phyloP scores from a whole-genome alignment of 2,888 invertebrate genomes.

The Encarsia formosa region DNA sequence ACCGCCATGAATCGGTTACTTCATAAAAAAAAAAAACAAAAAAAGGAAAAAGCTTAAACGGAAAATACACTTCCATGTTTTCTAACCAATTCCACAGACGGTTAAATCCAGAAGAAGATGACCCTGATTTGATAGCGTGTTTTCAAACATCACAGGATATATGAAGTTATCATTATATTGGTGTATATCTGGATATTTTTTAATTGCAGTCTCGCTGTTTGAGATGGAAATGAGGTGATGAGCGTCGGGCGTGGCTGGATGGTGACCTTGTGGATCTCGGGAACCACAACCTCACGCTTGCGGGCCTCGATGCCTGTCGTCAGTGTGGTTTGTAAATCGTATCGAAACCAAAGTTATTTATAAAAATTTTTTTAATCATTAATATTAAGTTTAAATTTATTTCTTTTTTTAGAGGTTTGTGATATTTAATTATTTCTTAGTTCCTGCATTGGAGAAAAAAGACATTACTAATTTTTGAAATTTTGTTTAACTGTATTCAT shows the following conservation, averaged over 20 bases:
- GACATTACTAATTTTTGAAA: slow-evolving; percentile 7
- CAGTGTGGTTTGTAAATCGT: slow-evolving; percentile 48
- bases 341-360: slow-evolving; percentile 40
- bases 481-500: slow-evolving; percentile 4
- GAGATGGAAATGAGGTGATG: slow-evolving; percentile 43
- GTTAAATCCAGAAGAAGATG: too few relatives aligned
- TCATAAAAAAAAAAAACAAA: background rate
- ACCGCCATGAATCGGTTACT: slow-evolving; percentile 23
- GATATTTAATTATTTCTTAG: slow-evolving; percentile 10
- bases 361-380: slow-evolving; percentile 22
- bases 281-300: slow-evolving; percentile 31
- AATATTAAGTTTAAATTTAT: slow-evolving; percentile 2
- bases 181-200: slow-evolving; percentile 47
- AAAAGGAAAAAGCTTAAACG: too few relatives aligned
- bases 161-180: slow-evolving; percentile 30
- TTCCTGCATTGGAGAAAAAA: slow-evolving; percentile 14
- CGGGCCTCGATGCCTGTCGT: slow-evolving; percentile 35
- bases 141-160: slow-evolving; percentile 2
- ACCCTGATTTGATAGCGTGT: too few relatives aligned
- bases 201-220: slow-evolving; percentile 48
- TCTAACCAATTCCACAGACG: too few relatives aligned
- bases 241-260: slow-evolving; percentile 32
- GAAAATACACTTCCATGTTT: too few relatives aligned
- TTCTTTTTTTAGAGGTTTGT: slow-evolving; percentile 10
- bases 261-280: slow-evolving; percentile 31